Base-by-base conservation (phyloP, 2,888 invertebrate species). In the Cephus runcator region DNA sequence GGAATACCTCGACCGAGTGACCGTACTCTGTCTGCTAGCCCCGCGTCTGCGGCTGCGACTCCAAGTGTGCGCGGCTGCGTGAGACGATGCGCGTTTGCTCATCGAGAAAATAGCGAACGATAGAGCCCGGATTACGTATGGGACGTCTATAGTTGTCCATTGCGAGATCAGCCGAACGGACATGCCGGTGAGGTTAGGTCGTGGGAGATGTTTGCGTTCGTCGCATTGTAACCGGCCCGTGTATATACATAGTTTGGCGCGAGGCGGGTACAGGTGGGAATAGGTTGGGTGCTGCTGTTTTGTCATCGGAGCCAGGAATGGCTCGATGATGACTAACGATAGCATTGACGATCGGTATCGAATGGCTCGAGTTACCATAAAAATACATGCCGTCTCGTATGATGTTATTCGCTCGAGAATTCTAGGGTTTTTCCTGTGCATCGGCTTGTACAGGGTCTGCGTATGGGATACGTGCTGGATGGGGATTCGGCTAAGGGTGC, bases 1-100 rank as follows among this genome's bases (percentile, higher is more conserved):
- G 85, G 83, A 85, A 85, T 85, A 85, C 83, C 77, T 71, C 75
- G 77, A 73, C 71, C 85, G 84, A 85, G 84, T 85, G 83, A 85
- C 84, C 85, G 85, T 56, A 56, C 40, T 40, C 9, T 23, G 56
- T 56, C 56, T 56, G 23, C 23, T 56, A 2, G 23, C 0, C 9
- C 6, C 23, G 56, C 23, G 23, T 56, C 36, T 36, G 56, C 15
- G 40, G 15, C 15, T 15, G 40, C 23, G 56, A 56, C 23, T 56
- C 23, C 9, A 15, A 23, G 56, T 56, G 56, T 9, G 56, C 40
- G 23, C 15, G 6, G 23, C 15, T 23, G 56, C 56, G 56, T 1
- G 0, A 23, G 23, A 9, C 23, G 15, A 56, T 0, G 56, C 56
- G 56, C 23, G 23, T 23, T 56, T 23, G 23, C 23, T 56, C 56